Percentiles rank a stretch among this genome's conserved stretches.
These are phyloP conservation scores for Carapus acus DNA, from an alignment of 2,797 vertebrate species.

Conservation along the genomic window DNA sequence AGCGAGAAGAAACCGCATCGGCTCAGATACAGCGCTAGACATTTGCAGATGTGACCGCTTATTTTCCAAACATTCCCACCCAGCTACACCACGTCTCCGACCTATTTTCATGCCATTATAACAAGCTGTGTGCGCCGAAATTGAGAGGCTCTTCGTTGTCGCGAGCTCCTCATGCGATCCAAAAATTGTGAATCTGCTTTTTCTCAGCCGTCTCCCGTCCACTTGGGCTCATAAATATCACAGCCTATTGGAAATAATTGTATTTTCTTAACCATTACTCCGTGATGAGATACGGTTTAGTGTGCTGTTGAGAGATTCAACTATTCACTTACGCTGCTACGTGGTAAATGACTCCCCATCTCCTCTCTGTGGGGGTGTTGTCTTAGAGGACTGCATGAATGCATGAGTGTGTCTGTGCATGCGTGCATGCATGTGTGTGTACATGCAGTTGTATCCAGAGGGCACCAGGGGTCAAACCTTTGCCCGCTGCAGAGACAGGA, in stretches of 20 bases:
- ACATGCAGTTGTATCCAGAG: constrained; percentile 46
- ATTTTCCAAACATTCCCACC: constrained; percentile 40
- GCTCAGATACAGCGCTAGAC: background rate
- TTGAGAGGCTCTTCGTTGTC: constrained; percentile 33
- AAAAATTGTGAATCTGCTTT: constrained; percentile 47
- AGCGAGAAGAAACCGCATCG: constrained; percentile 11
- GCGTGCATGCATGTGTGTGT: constrained; percentile 26
- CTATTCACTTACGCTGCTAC: constrained; percentile 49
- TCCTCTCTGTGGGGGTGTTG: constrained; percentile 43
- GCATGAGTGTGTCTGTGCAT: constrained; percentile 18
- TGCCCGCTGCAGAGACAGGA: constrained; percentile 70
- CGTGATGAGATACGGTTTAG: constrained; percentile 35
- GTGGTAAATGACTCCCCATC: constrained; percentile 43
- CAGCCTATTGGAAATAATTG: constrained; percentile 54
- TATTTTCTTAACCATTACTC: constrained; percentile 56
- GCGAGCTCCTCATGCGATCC: constrained; percentile 16
- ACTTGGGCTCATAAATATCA: constrained; percentile 40
- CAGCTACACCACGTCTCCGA: constrained; percentile 27
- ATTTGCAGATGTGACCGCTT: constrained; percentile 47
- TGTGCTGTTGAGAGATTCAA: constrained; percentile 35
- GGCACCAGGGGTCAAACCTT: constrained; percentile 57
- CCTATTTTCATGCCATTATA: constrained; percentile 45
- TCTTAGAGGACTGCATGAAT: constrained; percentile 30
- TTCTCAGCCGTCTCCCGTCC: constrained; percentile 43
- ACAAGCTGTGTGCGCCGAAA: constrained; percentile 46